Base-by-base conservation (phyloP, 92 coral and sea anemone genomes). In the Umimayanthus chanpuru region DNA sequence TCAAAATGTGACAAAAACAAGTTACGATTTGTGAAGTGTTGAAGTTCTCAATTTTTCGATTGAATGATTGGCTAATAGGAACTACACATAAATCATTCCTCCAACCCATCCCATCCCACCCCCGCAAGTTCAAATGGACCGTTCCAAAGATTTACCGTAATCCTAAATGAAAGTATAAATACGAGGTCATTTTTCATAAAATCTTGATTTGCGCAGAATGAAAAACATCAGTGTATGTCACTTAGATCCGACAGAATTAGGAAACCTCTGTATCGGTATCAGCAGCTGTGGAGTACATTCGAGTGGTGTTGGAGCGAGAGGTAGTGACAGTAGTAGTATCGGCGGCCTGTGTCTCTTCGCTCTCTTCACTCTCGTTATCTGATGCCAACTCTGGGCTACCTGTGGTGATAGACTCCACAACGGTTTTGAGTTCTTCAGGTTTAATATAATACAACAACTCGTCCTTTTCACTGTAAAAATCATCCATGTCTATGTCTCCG, bases 401-500 rank as follows among this genome's bases (percentile, higher is more conserved):
- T 61, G 68, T 61, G 68, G 68, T 61, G 25, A 93, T 86, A 36
- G 96, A 85, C 20, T 77, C 92, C 3, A 90, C 90, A 53, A 90
- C 93, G 26, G 89, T 80, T 77, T 89, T 89, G 23, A 91, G 82
- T 38, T 95, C 93, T 38, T 93, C 94, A 61, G 89, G 89, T 58
- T 88, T 91, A 70, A 95, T 89, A 64, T 78, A 95, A 87, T 93
- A 95, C 18, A 95, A 86, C 77, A 95, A 82, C 79, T 95, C 98
- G 80, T 95, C 98, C 53, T 88, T 94, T 72, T 88, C 94, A 12
- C 66, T 44, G 88, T 95, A 95, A 80, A 95, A 95, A 77, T 95
- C 92, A 77, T 93, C 91, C 98, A 95, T 95, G 64, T 95, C 94
- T 55, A 95, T 79, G 25, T 90, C 89, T 36, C 98, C 98, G 78